Conservation (phyloP, 2,888 invertebrate species). For the Clivina fossor region DNA sequence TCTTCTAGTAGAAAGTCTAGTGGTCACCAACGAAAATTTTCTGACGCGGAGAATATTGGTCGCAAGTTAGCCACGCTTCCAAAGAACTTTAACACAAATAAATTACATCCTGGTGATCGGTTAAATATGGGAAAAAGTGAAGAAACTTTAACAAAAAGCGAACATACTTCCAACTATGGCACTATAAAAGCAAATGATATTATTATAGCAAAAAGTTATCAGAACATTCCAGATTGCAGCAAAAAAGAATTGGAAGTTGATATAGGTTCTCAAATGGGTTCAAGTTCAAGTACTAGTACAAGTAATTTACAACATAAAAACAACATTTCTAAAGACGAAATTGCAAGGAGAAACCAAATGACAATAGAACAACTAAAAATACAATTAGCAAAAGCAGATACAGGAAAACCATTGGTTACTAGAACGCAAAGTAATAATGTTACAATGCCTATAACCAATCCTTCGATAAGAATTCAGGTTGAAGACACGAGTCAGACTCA, state of each 20-base stretch:
- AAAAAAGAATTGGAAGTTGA: slow-evolving; percentile 24
- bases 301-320: slow-evolving; percentile 42
- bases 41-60: slow-evolving; percentile 54
- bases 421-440: slow-evolving; percentile 30
- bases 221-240: slow-evolving; percentile 47
- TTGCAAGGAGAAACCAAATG: slow-evolving; percentile 50
- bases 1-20: slow-evolving; percentile 42
- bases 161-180: slow-evolving; percentile 37
- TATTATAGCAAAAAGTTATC: slow-evolving; percentile 50
- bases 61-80: slow-evolving; percentile 54
- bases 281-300: slow-evolving; percentile 36
- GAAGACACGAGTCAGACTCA: slow-evolving; percentile 51
- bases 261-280: slow-evolving; percentile 27
- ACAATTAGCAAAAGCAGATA: slow-evolving; percentile 43
- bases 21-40: slow-evolving; percentile 49
- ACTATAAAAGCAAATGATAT: slow-evolving; percentile 42
- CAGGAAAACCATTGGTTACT: slow-evolving; percentile 25
- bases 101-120: slow-evolving; percentile 51
- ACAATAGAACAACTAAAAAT: slow-evolving; percentile 51
- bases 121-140: slow-evolving; percentile 51
- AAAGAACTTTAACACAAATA: slow-evolving; percentile 49
- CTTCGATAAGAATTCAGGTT: slow-evolving; percentile 53
- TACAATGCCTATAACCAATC: slow-evolving; percentile 44
- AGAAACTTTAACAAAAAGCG: slow-evolving; percentile 47
- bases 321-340: slow-evolving; percentile 52